phyloP scores from a whole-genome alignment of 2,113 vertebrate species.

The Prionailurus viverrinus region DNA sequence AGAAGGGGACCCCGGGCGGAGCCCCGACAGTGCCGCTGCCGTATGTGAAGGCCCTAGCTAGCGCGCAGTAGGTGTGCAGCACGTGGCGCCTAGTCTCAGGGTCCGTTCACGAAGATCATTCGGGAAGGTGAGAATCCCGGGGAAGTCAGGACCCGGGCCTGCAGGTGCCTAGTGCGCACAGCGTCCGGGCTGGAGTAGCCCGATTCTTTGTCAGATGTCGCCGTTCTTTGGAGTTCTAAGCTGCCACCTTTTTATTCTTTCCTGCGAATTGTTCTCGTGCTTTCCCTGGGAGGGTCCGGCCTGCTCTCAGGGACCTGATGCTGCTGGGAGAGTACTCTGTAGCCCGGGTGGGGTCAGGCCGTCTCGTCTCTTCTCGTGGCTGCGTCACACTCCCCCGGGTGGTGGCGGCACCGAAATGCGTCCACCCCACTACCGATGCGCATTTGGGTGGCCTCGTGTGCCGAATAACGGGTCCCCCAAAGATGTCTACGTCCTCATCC shows the following conservation, averaged over 20 bases:
- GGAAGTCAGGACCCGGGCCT: not conserved
- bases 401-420: too few species aligned
- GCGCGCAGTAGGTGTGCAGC: rapidly evolving
- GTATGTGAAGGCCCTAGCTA: not conserved
- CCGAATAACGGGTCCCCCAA: not conserved
- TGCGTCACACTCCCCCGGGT: rapidly evolving
- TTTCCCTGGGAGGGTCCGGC: not conserved
- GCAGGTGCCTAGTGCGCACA: rapidly evolving
- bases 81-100: rapidly evolving
- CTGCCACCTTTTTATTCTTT: not conserved
- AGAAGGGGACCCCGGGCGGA: not conserved
- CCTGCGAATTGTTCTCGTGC: not conserved
- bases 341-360: not conserved
- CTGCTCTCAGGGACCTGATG: rapidly evolving
- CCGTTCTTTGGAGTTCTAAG: not conserved
- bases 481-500: not conserved
- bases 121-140: not conserved
- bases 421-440: not conserved
- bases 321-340: not conserved
- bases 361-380: rapidly evolving
- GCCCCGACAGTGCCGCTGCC: rapidly evolving
- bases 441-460: too few species aligned
- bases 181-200: not conserved
- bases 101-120: not conserved
- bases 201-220: too few species aligned